These are phyloP conservation scores for Punctoribates punctum DNA, from an alignment of 2,888 invertebrate species.

Conservation along the genomic window DNA sequence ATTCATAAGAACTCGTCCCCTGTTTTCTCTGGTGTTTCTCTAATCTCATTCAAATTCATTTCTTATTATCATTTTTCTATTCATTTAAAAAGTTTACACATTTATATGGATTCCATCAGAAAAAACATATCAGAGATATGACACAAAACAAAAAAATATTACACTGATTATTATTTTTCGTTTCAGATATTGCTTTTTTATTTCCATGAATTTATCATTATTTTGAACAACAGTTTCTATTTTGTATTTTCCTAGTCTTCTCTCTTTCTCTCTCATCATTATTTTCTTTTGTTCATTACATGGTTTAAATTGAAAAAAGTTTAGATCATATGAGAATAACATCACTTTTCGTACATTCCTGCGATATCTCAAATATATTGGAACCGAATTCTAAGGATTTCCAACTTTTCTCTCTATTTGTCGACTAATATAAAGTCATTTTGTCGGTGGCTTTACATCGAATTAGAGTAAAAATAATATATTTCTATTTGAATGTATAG, in stretches of 20 bases:
- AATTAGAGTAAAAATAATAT: conserved; percentile 31
- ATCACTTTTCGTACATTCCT: background rate
- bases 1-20: background rate
- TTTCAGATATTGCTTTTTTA: conserved; percentile 25
- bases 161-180: conserved; percentile 18
- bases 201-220: conserved; percentile 35
- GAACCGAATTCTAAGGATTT: background rate
- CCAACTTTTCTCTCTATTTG: background rate
- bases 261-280: conserved; percentile 32
- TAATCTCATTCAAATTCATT: conserved; percentile 33
- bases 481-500: background rate
- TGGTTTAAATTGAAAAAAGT: conserved; percentile 17
- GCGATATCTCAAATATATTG: background rate
- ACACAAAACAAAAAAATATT: background rate
- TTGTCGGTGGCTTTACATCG: conserved; percentile 25
- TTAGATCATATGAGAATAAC: conserved; percentile 4
- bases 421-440: conserved; percentile 26
- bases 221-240: background rate
- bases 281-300: conserved; percentile 14
- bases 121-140: background rate
- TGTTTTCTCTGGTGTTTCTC: background rate
- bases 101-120: conserved; percentile 29
- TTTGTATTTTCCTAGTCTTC: background rate
- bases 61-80: background rate
- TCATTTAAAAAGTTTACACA: conserved; percentile 14